A percentile compares a stretch with the other conserved stretches of the same genome.
These are phyloP conservation scores for Frankliniella fusca DNA, from an alignment of 2,888 invertebrate genomes.

Conservation along the genomic window DNA sequence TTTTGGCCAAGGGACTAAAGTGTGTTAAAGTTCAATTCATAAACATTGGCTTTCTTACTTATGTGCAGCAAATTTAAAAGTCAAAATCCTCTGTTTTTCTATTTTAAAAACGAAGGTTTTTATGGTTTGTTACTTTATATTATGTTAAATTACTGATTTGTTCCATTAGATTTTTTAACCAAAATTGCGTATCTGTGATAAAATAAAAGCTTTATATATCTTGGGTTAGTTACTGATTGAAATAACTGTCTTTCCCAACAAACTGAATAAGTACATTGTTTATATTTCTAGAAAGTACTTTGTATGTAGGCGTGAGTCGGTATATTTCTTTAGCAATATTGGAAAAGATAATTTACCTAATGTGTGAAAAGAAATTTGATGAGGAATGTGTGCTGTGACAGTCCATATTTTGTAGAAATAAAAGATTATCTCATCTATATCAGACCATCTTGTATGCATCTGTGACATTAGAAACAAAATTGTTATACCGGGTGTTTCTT, in stretches of 20 bases:
- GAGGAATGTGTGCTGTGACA: neutral
- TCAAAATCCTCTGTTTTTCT: neutral
- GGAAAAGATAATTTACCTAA: neutral
- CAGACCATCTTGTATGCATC: no score
- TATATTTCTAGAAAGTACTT: neutral
- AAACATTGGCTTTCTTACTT: neutral
- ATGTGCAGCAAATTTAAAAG: neutral
- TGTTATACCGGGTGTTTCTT: no score
- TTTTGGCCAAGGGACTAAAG: no score
- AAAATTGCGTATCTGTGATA: constrained; percentile 18
- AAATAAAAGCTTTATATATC: constrained; percentile 1
- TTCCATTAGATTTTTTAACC: neutral
- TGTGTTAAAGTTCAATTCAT: no score
- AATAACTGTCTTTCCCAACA: no score
- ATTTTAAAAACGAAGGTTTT: neutral
- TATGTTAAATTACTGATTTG: neutral
- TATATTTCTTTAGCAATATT: neutral
- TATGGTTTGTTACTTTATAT: neutral
- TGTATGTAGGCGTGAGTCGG: neutral
- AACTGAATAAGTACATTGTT: no score
- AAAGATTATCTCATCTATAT: neutral
- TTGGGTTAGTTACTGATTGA: neutral
- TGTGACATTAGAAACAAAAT: no score
- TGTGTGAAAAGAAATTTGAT: neutral
- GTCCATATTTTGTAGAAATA: neutral